Conservation (phyloP, 2,113 vertebrate genomes). For the Rutilus rutilus region DNA sequence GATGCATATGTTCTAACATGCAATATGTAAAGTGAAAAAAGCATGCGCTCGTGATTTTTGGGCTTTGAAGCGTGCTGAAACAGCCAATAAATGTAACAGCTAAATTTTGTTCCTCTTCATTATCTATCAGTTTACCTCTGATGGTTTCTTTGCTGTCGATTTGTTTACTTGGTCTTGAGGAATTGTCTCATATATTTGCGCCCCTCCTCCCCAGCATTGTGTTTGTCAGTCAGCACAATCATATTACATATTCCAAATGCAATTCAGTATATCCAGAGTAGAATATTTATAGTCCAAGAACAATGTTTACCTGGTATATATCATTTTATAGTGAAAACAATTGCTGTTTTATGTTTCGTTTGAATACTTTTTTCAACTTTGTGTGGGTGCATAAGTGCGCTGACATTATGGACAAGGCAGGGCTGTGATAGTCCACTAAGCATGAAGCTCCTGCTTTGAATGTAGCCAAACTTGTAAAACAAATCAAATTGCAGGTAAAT, state of each 20-base stretch:
- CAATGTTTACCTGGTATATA: constrained; percentile 21
- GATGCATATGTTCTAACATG: background rate
- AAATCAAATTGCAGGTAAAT: constrained; percentile 47
- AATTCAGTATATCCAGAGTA: background rate
- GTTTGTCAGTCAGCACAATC: constrained; percentile 11
- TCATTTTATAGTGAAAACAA: constrained; percentile 1
- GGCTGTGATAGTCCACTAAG: constrained; percentile 35
- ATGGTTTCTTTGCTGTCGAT: background rate
- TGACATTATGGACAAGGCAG: constrained; percentile 41
- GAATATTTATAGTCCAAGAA: background rate
- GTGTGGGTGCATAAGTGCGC: constrained; percentile 17
- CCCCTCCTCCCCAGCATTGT: background rate
- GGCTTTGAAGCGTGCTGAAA: background rate
- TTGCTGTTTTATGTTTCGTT: constrained; percentile 18
- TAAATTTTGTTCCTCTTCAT: background rate
- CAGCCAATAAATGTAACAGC: background rate
- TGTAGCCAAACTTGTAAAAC: constrained; percentile 56
- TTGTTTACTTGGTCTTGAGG: constrained; percentile 8
- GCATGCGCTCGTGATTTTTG: background rate
- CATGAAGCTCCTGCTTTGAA: constrained; percentile 54
- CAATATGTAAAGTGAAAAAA: background rate
- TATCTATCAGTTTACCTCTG: constrained; percentile 1
- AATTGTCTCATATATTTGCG: constrained; percentile 22
- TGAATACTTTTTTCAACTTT: constrained; percentile 43
- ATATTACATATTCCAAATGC: constrained; percentile 1